These are phyloP conservation scores for Micromussa lordhowensis DNA, from an alignment of 92 coral and sea anemone genomes.

Conservation along the genomic window DNA sequence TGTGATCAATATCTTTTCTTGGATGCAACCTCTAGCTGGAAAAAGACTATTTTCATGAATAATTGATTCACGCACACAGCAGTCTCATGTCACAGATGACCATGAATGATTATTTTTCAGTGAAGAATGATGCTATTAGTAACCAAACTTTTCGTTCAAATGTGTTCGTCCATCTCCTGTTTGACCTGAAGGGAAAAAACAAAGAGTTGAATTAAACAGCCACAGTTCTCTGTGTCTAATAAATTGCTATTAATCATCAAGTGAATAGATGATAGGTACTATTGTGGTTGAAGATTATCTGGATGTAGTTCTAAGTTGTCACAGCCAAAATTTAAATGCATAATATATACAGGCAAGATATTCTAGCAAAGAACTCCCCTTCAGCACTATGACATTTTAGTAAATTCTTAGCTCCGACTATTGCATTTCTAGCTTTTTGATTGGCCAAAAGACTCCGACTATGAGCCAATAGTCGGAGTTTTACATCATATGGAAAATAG, in stretches of 20 bases:
- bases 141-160: conserved; percentile 97
- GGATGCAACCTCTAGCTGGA: neutral
- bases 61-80: neutral
- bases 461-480: too few relatives aligned
- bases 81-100: too few relatives aligned
- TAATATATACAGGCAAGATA: too few relatives aligned
- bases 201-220: neutral
- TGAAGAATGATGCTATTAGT: conserved; percentile 29
- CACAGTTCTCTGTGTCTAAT: too few relatives aligned
- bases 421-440: too few relatives aligned
- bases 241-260: too few relatives aligned
- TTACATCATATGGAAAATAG: too few relatives aligned
- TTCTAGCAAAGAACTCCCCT: too few relatives aligned
- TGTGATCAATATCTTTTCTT: neutral
- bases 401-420: too few relatives aligned
- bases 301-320: neutral
- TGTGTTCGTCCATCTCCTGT: conserved; percentile 96
- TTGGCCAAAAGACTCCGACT: too few relatives aligned
- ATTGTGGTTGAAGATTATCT: neutral
- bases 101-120: neutral
- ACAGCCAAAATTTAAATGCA: neutral
- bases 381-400: too few relatives aligned
- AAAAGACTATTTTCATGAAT: neutral
- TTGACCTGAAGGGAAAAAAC: conserved; percentile 72
- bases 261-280: too few relatives aligned